A percentile compares a stretch with the other conserved stretches of the same genome.
Evolutionary conservation across 2,797 vertebrate species (phyloP).

Genomic region (Eurystomus glaucurus): DNA sequence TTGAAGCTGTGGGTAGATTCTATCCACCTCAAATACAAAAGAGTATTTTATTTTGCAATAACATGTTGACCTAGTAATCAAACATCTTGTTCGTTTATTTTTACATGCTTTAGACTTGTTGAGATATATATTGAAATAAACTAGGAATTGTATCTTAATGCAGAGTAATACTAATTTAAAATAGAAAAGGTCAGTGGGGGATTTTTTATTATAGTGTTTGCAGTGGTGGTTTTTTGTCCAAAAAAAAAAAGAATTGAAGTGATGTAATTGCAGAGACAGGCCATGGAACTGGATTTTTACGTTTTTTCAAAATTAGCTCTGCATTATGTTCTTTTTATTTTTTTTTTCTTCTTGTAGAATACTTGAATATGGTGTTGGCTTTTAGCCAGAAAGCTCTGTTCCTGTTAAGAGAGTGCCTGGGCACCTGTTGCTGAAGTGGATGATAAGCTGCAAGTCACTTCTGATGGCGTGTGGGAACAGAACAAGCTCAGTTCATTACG

Average conservation of each 20-base stretch:
- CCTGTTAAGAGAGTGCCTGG: background rate
- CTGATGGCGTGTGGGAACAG: accelerated
- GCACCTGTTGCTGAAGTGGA: background rate
- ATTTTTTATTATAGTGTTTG: background rate
- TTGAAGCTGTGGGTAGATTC: background rate
- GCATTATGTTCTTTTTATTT: background rate
- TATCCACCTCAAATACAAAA: background rate
- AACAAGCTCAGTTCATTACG: background rate
- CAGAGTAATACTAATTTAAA: background rate
- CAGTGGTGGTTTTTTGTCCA: accelerated
- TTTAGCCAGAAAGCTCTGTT: background rate
- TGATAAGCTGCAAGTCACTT: background rate
- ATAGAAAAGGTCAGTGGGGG: accelerated
- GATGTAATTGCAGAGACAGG: background rate
- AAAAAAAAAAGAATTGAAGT: background rate
- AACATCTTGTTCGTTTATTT: background rate
- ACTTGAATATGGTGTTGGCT: background rate
- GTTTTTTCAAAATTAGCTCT: background rate
- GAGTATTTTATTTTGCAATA: background rate
- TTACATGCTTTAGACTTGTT: background rate
- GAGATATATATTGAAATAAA: background rate
- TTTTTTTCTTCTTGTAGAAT: background rate
- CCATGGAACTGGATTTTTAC: background rate
- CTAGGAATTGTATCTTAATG: background rate
- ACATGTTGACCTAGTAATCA: background rate